A percentile compares a stretch with the other conserved stretches of the same genome.
Evolutionary conservation across 2,113 vertebrate species (phyloP).

Genomic region (Haliaeetus leucogaster): DNA sequence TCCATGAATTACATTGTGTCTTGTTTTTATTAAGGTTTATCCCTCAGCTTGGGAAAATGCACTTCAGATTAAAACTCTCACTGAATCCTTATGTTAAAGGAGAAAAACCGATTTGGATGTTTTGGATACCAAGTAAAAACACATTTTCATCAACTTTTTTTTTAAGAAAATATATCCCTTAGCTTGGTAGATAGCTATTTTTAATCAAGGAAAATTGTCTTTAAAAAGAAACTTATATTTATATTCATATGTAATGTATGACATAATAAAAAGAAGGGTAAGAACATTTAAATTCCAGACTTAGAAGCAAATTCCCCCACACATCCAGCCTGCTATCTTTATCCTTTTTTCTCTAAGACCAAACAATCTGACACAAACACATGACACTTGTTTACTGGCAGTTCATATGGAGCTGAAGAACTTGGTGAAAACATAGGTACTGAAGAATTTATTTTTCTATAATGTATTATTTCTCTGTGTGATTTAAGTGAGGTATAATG

Average conservation of each 20-base stretch:
- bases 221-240: not conserved
- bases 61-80: conserved; percentile 5
- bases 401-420: not conserved
- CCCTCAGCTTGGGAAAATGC: not conserved
- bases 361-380: not conserved
- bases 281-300: not conserved
- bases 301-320: not conserved
- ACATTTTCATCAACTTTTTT: not conserved
- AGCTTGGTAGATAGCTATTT: not conserved
- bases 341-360: not conserved
- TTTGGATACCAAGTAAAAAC: not conserved
- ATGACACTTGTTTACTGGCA: not conserved
- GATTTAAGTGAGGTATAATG: not conserved
- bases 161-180: not conserved
- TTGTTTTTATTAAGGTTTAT: conserved; percentile 30
- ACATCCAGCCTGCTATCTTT: not conserved
- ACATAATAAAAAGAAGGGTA: not conserved
- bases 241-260: not conserved
- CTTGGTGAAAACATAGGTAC: not conserved
- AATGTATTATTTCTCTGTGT: not conserved
- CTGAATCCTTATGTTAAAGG: not conserved
- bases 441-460: not conserved
- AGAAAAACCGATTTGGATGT: not conserved
- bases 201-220: not conserved
- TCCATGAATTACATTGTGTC: not conserved